Conservation (phyloP, 1,140 invertebrate species). For the Drosophila arawakana region DNA sequence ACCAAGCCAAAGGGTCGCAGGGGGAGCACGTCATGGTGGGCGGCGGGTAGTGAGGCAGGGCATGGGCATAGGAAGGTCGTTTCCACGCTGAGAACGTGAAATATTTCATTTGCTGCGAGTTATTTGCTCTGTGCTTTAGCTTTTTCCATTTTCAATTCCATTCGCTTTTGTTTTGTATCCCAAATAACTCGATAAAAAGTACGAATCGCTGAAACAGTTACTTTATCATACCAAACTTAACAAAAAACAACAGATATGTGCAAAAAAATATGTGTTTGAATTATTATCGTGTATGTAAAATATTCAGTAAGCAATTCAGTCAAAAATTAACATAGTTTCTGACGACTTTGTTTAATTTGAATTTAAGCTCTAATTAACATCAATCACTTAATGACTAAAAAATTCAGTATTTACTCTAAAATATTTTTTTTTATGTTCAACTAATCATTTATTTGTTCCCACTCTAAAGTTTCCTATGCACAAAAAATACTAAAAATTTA, state of each 20-base stretch:
- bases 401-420: no score
- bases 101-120: conserved; percentile 78
- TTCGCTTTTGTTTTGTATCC: conserved; percentile 29
- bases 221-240: conserved; percentile 5
- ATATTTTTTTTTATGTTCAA: no score
- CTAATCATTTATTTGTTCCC: no score
- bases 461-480: no score
- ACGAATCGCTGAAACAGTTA: conserved; percentile 21
- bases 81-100: conserved; percentile 53
- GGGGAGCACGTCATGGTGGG: neutral
- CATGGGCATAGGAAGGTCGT: conserved; percentile 2
- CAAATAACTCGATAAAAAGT: conserved; percentile 30
- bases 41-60: neutral
- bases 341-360: no score
- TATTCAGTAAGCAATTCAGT: no score
- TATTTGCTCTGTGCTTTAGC: conserved; percentile 67
- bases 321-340: no score
- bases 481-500: no score
- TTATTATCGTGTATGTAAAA: no score
- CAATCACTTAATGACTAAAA: no score
- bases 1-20: neutral
- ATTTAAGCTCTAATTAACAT: no score
- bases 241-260: neutral
- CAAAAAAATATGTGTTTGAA: neutral
- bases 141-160: conserved; percentile 10